Evolutionary conservation across 2,888 invertebrate species (phyloP), one percentile per base, ranked within the genome.

Genomic region (Sipha maydis): DNA sequence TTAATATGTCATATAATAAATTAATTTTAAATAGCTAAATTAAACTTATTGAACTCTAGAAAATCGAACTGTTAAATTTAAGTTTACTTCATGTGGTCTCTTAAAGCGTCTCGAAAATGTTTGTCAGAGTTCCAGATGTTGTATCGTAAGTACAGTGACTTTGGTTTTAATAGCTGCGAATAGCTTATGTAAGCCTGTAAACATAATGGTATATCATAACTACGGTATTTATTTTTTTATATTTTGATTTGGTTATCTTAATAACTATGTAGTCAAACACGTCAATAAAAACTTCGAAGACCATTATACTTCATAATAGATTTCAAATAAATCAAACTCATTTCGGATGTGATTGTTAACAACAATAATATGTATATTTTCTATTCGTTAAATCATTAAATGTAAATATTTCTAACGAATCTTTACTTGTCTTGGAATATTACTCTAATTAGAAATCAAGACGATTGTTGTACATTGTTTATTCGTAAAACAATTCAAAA

Each of bases 51-150:
- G 14, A 61, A 76, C 76, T 84, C 61, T 14, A 21, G 41, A 76
- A 76, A 84, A 75, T 76, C 38, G 8, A 75, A 76, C 41, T 61
- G 76, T 84, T 84, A 67, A 76, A 41, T 67, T 76, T 41, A 84
- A 84, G 75, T 84, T 84, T 61, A 41, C 28, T 41, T 31, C 41
- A 17, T 67, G 61, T 3, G 84, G 73, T 84, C 61, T 84, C 56
- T 17, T 14, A 76, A 75, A 38, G 4, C 28, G n/a, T 56, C 48
- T 69, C 25, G 34, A 38, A 25, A 28, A 0, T 54, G n/a, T 84
- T 19, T 61, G 75, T 84, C 34, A 73, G n/a, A 34, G 1, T 75
- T 84, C 84, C 75, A 84, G 84, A 84, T 84, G 84, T 84, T 76
- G 28, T 38, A 41, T 8, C 21, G 19, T 41, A 17, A 61, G 38